Base-by-base conservation (phyloP, 2,888 invertebrate species). In the Ectemnius lituratus region DNA sequence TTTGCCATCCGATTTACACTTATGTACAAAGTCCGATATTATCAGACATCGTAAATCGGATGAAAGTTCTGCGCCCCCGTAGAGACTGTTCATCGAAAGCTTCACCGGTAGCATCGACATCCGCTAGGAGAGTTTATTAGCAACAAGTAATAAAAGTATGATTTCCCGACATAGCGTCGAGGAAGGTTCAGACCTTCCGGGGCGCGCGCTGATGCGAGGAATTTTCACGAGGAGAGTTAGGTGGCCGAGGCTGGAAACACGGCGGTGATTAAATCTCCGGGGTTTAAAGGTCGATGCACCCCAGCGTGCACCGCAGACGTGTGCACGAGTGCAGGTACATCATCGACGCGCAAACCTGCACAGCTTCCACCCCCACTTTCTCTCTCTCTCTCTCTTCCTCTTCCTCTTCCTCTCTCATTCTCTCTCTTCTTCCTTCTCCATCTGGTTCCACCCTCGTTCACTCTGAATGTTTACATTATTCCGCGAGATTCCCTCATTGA, bases 191-290 rank as follows among this genome's bases (percentile, higher is more conserved):
- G 23, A 23, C 47, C 67, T 70, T 69, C 67, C 67, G 20, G 56
- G 56, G 20, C 58, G 23, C 67, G 45, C 63, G 27, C n/a, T 16
- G 56, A 59, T 37, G 47, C 28, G 74, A 64, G 66, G 67, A 63
- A 62, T 62, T 66, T 69, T 45, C 8, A 13, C 23, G 58, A 45
- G 20, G 70, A 64, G 37, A 37, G 28, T 57, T 49, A 59, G 18
- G 52, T 11, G 52, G 67, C 67, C 46, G 46, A 67, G 46, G 8
- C 46, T 5, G 56, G 28, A 23, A 78, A 68, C 60, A 49, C 64
- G 46, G n/a, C 68, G 59, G 45, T 68, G 72, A 67, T 78, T 75
- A 76, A 76, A 79, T 76, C 74, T 74, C 68, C 56, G 57, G 68
- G 63, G 67, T 62, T 70, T 65, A 65, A 69, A 77, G 73, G 57